These are phyloP conservation scores for Patella depressa DNA, from an alignment of 2,888 invertebrate species.

Conservation along the genomic window DNA sequence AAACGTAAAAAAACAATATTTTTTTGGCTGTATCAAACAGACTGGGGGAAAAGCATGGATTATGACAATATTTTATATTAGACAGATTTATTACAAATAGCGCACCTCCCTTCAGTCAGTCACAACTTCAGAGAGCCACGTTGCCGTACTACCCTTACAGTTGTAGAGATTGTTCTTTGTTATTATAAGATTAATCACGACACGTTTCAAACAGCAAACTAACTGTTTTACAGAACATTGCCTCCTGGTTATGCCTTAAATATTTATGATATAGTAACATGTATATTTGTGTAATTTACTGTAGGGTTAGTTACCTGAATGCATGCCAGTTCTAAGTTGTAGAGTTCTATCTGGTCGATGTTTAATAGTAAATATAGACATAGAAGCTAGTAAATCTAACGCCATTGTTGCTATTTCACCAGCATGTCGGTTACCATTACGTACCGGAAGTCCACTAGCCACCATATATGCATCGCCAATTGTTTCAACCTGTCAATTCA, in stretches of 20 bases:
- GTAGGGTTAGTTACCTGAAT: conserved; percentile 42
- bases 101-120: neutral
- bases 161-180: too few relatives aligned
- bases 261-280: neutral
- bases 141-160: too few relatives aligned
- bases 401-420: conserved; percentile 57
- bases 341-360: conserved; percentile 50
- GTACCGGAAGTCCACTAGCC: conserved; percentile 52
- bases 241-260: neutral
- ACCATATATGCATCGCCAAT: conserved; percentile 63
- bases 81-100: too few relatives aligned
- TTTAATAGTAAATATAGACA: conserved; percentile 49
- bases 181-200: neutral
- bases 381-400: conserved; percentile 50
- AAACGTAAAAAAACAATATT: too few relatives aligned
- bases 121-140: neutral
- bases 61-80: too few relatives aligned
- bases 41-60: too few relatives aligned
- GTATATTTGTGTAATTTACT: neutral
- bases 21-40: too few relatives aligned
- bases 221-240: neutral
- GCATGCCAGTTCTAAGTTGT: conserved; percentile 55
- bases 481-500: conserved; percentile 51
- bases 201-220: neutral
- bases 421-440: conserved; percentile 51